Evolutionary conservation across 1,140 invertebrate species (phyloP), one percentile per base, ranked within the genome.

Genomic region (Rhagoletis zephyria): DNA sequence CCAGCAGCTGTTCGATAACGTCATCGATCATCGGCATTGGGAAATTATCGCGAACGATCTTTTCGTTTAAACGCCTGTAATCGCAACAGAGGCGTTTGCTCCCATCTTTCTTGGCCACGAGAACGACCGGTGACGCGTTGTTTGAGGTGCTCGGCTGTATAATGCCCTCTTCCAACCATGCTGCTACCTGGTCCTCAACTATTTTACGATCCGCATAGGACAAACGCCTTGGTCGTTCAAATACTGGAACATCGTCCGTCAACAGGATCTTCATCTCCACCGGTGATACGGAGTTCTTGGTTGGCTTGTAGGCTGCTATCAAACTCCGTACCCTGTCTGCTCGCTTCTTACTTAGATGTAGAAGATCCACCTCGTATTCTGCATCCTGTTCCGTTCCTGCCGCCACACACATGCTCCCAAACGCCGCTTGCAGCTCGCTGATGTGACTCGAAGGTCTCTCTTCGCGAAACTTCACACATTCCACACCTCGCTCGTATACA

Each of bases 1-100:
- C 74, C 86, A 74, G 59, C 87, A 88, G 30, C 89, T 88, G 16
- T 87, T 90, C 51, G 88, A 30, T 30, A 30, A 30, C 30, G 30
- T 30, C 30, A 30, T 30, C 30, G 30, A 30, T 30, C 30, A 30
- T 30, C 30, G 30, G 30, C 30, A 89, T 59, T 7, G 89, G 89
- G 85, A 88, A 90, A 40, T 86, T 77, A 16, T 87, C 56, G 9
- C 87, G 74, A 12, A 85, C n/a, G 19, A 87, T 85, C 67, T 70
- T 86, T 16, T 61, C 61, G 59, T 86, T 86, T 16, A 86, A 63
- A n/a, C 40, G 51, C 5, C 85, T 16, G 40, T 64, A 86, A 30
- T 86, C 85, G 40, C 85, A 86, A 30, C 85, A 86, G 4, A 86
- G 85, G 9, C 61, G 10, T n/a, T 63, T 63, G 5, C 16, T 16